Evolutionary conservation across 2,113 vertebrate species (phyloP).

Genomic region (Pygoscelis antarcticus): DNA sequence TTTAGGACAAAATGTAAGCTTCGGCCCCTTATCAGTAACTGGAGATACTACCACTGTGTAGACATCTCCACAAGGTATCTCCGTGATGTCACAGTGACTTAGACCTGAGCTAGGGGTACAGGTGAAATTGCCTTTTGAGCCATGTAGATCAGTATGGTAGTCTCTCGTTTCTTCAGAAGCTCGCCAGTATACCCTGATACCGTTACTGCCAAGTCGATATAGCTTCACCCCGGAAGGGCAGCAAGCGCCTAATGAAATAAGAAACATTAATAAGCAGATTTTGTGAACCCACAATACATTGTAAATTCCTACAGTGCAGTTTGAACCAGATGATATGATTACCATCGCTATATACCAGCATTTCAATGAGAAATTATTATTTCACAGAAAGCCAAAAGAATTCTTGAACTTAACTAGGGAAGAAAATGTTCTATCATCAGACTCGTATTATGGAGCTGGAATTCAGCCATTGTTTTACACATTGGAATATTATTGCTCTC

Average conservation of each 20-base stretch:
- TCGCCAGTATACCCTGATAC: constrained; percentile 85
- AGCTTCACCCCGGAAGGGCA: constrained; percentile 88
- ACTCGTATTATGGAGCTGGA: background rate
- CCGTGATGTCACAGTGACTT: constrained; percentile 82
- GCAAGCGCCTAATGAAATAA: constrained; percentile 79
- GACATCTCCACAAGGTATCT: constrained; percentile 84
- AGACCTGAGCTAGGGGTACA: constrained; percentile 71
- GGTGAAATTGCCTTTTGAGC: constrained; percentile 85
- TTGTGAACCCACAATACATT: background rate
- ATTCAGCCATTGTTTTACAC: background rate
- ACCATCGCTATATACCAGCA: background rate
- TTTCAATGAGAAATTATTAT: background rate
- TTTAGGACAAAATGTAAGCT: constrained; percentile 84
- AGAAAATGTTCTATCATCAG: background rate
- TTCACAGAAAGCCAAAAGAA: background rate
- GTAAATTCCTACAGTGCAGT: background rate
- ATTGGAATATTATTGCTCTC: background rate
- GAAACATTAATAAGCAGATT: background rate
- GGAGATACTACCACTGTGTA: constrained; percentile 86
- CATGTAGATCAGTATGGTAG: constrained; percentile 80
- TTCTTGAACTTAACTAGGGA: background rate
- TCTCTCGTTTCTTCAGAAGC: constrained; percentile 67
- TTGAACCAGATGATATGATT: background rate
- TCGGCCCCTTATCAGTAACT: constrained; percentile 66
- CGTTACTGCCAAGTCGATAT: constrained; percentile 77